These are phyloP conservation scores for Drosophila arawakana DNA, from an alignment of 1,140 invertebrate genomes.

Conservation along the genomic window DNA sequence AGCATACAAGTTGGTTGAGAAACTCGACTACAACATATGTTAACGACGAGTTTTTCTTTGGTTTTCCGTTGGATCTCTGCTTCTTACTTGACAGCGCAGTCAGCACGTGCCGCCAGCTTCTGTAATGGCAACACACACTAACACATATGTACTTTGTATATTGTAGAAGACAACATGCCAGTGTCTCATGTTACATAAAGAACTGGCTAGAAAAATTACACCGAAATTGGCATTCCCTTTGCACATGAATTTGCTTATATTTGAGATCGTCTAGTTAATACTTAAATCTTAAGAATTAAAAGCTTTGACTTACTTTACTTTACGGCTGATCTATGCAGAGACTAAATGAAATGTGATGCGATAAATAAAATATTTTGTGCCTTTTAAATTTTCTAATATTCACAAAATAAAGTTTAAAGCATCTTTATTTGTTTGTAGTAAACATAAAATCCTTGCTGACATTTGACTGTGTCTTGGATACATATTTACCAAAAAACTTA, in stretches of 20 bases:
- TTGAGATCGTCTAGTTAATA: too few relatives aligned
- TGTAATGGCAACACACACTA: constrained; percentile 33
- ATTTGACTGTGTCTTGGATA: too few relatives aligned
- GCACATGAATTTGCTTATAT: background rate
- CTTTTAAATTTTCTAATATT: too few relatives aligned
- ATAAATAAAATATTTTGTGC: too few relatives aligned
- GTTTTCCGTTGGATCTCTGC: constrained; percentile 37
- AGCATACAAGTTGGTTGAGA: constrained; percentile 55
- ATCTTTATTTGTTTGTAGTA: too few relatives aligned
- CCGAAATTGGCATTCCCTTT: constrained; percentile 31
- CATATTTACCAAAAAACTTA: too few relatives aligned
- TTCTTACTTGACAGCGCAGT: constrained; percentile 17
- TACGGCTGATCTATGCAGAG: too few relatives aligned
- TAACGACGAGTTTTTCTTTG: constrained; percentile 63
- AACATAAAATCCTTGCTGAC: too few relatives aligned
- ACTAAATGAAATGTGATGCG: too few relatives aligned
- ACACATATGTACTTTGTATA: background rate
- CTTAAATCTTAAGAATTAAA: too few relatives aligned
- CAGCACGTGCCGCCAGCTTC: constrained; percentile 52
- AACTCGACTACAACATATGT: constrained; percentile 70
- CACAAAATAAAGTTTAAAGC: too few relatives aligned
- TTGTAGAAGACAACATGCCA: constrained; percentile 16
- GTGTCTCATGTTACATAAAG: constrained; percentile 46
- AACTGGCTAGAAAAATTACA: constrained; percentile 8
- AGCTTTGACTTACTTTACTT: too few relatives aligned